phyloP scores from a whole-genome alignment of 2,888 invertebrate genomes.

The Plebejus argus region DNA sequence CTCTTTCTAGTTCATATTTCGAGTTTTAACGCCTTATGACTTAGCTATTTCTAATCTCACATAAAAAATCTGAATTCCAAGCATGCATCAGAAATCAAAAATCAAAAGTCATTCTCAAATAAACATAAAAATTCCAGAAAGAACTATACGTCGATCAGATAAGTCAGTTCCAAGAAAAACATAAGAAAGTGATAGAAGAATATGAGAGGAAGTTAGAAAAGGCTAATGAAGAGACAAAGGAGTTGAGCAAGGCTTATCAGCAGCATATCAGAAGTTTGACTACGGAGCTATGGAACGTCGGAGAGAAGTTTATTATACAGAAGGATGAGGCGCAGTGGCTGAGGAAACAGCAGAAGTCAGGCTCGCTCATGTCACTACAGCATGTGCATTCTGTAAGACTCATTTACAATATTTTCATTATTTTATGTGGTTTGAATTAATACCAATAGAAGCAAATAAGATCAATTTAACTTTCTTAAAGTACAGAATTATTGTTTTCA shows the following conservation, averaged over 20 bases:
- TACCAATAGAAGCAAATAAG: too few relatives aligned
- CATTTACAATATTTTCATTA: too few relatives aligned
- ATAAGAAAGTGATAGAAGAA: constrained; percentile 74
- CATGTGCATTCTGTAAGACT: constrained; percentile 65
- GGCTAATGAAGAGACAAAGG: constrained; percentile 74
- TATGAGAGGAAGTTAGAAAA: constrained; percentile 75
- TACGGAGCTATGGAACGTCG: constrained; percentile 82
- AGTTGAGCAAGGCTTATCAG: constrained; percentile 62
- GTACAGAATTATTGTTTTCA: too few relatives aligned
- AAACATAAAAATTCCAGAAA: constrained; percentile 64
- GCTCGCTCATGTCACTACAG: constrained; percentile 72
- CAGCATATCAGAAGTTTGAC: constrained; percentile 71
- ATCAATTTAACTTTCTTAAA: too few relatives aligned
- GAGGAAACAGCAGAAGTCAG: constrained; percentile 61
- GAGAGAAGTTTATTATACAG: constrained; percentile 81
- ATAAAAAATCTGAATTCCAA: neutral
- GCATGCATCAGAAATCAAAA: neutral
- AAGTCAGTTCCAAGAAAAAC: constrained; percentile 69
- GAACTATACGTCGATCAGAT: constrained; percentile 84
- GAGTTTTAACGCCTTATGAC: neutral
- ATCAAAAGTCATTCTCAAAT: neutral
- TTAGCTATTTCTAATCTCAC: neutral
- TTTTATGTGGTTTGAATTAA: too few relatives aligned
- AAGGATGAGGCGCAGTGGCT: constrained; percentile 80
- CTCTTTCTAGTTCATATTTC: neutral